Percentiles rank a stretch among this genome's conserved stretches.
phyloP scores from a whole-genome alignment of 2,113 vertebrate species.

The Clarias macrocephalus region DNA sequence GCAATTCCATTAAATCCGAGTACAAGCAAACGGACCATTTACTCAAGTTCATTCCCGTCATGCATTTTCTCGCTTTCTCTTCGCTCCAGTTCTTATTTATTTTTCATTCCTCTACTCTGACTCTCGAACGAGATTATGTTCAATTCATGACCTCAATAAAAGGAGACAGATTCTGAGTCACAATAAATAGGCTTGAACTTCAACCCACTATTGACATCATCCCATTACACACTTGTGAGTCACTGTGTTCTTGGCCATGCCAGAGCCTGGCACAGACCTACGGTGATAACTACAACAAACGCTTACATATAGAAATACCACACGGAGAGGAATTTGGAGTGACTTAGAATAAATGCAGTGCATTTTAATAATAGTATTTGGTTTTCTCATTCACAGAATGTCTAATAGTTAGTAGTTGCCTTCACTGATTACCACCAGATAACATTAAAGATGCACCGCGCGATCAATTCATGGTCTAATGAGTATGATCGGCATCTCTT shows the following conservation, averaged over 20 bases:
- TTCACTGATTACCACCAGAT: background rate
- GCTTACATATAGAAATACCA: background rate
- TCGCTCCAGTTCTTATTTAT: background rate
- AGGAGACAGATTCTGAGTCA: slow-evolving; percentile 8
- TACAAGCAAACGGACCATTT: background rate
- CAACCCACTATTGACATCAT: slow-evolving; percentile 39
- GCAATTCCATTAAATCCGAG: background rate
- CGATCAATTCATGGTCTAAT: too few species aligned
- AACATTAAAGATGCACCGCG: too few species aligned
- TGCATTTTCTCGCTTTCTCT: background rate
- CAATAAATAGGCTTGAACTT: background rate
- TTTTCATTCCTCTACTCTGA: slow-evolving; percentile 4
- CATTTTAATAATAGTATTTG: background rate
- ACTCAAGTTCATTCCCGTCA: too few species aligned
- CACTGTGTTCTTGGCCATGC: background rate
- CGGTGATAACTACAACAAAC: background rate
- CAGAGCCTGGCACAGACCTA: background rate
- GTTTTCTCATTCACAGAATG: background rate
- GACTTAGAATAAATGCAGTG: background rate
- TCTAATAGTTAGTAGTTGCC: background rate
- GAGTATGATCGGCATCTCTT: too few species aligned
- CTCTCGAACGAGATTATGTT: background rate
- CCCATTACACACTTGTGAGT: background rate
- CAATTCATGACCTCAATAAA: slow-evolving; percentile 27
- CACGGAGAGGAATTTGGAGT: background rate